A percentile compares a stretch with the other conserved stretches of the same genome.
Conservation (phyloP, 2,113 vertebrate genomes). For the Porphyrio hochstetteri region DNA sequence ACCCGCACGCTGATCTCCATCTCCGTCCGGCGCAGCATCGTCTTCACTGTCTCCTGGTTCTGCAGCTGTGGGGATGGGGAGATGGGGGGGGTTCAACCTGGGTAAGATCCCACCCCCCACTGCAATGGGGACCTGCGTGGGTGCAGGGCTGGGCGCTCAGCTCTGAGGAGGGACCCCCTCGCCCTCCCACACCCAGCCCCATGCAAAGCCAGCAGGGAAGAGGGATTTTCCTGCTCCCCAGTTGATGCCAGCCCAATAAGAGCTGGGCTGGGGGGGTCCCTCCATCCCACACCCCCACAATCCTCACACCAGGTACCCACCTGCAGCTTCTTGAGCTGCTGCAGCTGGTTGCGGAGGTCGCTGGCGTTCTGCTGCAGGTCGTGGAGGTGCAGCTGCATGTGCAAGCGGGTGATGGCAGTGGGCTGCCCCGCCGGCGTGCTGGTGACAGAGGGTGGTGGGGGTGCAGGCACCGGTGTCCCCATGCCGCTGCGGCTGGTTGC, state of each 20-base stretch:
- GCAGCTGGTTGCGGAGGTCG: conserved; percentile 92
- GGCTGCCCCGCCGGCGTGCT: conserved; percentile 76
- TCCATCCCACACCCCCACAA: too few species aligned
- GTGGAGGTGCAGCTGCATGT: conserved; percentile 95
- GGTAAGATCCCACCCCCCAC: not conserved
- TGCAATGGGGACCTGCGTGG: accelerated
- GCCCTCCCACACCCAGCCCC: not conserved
- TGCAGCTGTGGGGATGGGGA: conserved; percentile 78
- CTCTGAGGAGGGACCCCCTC: not conserved
- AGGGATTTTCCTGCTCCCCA: accelerated
- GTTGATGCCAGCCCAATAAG: accelerated
- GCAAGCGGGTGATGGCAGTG: conserved; percentile 83
- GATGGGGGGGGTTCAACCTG: not conserved
- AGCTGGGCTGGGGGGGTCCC: too few species aligned
- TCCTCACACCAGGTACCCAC: conserved; percentile 20
- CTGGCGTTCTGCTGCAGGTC: conserved; percentile 93
- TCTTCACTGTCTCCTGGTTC: conserved; percentile 90
- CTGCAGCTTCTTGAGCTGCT: conserved; percentile 91
- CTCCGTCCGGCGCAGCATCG: conserved; percentile 90
- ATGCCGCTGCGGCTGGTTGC: conserved; percentile 64
- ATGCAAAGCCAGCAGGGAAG: not conserved
- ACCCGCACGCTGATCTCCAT: conserved; percentile 91
- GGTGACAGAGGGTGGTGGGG: conserved; percentile 77
- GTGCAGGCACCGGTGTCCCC: conserved; percentile 76
- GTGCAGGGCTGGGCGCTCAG: not conserved